Evolutionary conservation across 1,140 invertebrate genomes (phyloP), one percentile per base, ranked within the genome.

Genomic region (Idris sp.): DNA sequence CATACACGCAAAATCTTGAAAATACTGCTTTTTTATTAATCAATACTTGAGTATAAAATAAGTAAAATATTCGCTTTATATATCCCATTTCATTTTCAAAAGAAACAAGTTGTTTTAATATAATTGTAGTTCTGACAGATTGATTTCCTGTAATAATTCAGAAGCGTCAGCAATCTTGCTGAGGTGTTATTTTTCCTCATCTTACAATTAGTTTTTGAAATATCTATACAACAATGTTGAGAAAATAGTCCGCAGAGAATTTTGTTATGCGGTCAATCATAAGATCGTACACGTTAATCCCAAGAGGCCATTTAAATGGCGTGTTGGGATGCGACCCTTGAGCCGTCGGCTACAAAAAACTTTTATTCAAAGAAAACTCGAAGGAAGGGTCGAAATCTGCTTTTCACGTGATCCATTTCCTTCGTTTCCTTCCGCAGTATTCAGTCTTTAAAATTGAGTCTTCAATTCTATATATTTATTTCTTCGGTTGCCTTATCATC

Each of bases 201-300:
- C 9, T 9, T 31, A 16, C 43, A 11, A 56, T 54, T 43, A 59
- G 69, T 71, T 71, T 64, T 36, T n/a, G 41, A 67, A 72, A 59
- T 58, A 65, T 48, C 22, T n/a, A n/a, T n/a, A 36, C 46, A 69
- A 76, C 61, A 69, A 77, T 62, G 76, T 65, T 58, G 54, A 76
- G 79, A 83, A 87, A 87, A 84, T 79, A 73, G 80, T 72, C 85
- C 84, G 59, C 49, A 33, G 84, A 85, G 85, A 83, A 54, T 81
- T 79, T 74, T 54, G 81, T 83, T 85, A 86, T 83, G 76, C 81
- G 86, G 86, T 86, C 86, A 86, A 87, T 87, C 86, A 87, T 87
- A 86, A 86, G 82, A 87, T 87, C 84, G 79, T 86, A 86, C 71
- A 71, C 64, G 56, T 31, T 56, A 61, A 75, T 81, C 86, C 79